Evolutionary conservation across 2,113 vertebrate genomes (phyloP).

Genomic region (Pseudonaja textilis): DNA sequence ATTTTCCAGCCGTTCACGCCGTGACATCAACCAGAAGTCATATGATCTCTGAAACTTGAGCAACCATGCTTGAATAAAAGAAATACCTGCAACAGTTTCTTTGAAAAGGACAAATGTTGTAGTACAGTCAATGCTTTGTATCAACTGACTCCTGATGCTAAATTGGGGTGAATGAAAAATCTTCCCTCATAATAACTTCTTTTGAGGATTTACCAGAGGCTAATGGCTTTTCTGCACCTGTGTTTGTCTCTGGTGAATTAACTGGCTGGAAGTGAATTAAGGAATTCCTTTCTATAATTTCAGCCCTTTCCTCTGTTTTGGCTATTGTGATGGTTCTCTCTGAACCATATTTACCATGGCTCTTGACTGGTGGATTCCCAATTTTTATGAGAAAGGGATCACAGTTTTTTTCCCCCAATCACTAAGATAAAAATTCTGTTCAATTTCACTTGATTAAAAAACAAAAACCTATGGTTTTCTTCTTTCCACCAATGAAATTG

Average conservation of each 20-base stretch:
- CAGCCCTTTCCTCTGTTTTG: neutral
- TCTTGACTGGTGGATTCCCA: neutral
- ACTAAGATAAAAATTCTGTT: neutral
- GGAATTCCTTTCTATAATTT: neutral
- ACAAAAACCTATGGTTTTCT: neutral
- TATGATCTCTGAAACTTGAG: neutral
- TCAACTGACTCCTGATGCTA: neutral
- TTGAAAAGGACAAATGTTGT: neutral
- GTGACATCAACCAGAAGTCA: too few relatives aligned
- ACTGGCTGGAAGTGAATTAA: neutral
- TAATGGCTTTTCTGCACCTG: neutral
- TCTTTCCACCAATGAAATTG: neutral
- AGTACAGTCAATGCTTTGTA: neutral
- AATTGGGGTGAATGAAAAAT: neutral
- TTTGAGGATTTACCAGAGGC: neutral
- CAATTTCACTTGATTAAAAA: neutral
- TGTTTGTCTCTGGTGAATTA: neutral
- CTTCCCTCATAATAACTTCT: neutral
- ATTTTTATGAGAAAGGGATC: neutral
- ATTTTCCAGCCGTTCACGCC: too few relatives aligned
- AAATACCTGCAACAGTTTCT: neutral
- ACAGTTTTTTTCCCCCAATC: rapidly evolving
- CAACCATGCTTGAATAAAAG: neutral
- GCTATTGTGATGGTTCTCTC: neutral
- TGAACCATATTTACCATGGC: neutral